Conservation (phyloP, 2,113 vertebrate genomes). For the Peromyscus leucopus region DNA sequence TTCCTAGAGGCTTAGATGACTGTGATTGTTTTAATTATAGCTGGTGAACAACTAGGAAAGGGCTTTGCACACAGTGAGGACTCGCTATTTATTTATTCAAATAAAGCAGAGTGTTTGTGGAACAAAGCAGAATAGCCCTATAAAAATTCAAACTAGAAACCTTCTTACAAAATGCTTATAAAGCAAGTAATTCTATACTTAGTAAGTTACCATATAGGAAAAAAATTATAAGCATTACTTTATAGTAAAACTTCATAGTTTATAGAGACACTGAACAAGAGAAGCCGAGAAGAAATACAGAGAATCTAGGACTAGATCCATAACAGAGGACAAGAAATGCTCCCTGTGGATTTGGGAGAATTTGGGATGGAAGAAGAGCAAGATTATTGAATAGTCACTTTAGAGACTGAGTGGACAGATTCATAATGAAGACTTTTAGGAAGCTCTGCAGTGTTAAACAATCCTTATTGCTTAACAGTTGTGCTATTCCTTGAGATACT, state of each 20-base stretch:
- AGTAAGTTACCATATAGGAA: neutral
- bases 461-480: constrained; percentile 53
- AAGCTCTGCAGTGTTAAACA: constrained; percentile 53
- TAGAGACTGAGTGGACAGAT: constrained; percentile 48
- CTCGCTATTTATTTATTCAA: constrained; percentile 43
- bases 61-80: neutral
- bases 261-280: constrained; percentile 4
- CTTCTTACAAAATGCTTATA: neutral
- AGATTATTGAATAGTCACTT: constrained; percentile 52
- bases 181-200: constrained; percentile 37
- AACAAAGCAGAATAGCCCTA: constrained; percentile 3
- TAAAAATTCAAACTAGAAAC: constrained; percentile 47
- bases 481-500: constrained; percentile 11
- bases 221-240: constrained; percentile 38
- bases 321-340: constrained; percentile 18
- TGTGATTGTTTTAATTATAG: neutral
- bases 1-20: neutral
- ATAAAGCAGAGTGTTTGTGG: neutral
- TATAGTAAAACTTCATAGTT: neutral
- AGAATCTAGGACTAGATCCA: constrained; percentile 24
- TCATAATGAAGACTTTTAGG: constrained; percentile 44
- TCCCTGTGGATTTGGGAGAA: constrained; percentile 50
- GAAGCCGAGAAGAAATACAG: neutral
- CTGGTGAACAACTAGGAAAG: neutral
- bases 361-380: constrained; percentile 53